Evolutionary conservation across 2,888 invertebrate species (phyloP), one percentile per base, ranked within the genome.

Genomic region (Drosophila percnosoma): DNA sequence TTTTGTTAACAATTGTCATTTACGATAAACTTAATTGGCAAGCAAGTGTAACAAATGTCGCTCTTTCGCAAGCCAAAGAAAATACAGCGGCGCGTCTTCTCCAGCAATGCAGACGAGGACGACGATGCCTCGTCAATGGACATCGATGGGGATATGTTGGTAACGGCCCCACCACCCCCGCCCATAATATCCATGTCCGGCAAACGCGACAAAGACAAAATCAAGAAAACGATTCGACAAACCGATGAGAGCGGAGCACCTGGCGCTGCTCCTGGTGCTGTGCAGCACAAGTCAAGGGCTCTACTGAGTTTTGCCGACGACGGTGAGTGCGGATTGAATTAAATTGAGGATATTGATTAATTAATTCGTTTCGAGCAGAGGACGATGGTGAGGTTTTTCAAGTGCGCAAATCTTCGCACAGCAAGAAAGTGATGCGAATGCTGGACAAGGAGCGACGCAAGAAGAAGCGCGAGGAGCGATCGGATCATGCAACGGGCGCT

Each of bases 391-490:
- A 98, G 94, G 96, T 97, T 60, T 99, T 99, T 93, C 97, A 98
- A 95, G 97, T 99, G 59, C 98, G 98, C 93, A 99, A 99, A 93
- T 98, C 99, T 11, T 97, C 97, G 11, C 97, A 98, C 91, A 98
- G 98, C 93, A 97, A 98, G 93, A 96, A 96, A 92, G 95, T 98
- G 64, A 96, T 97, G 94, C 96, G 96, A 91, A 96, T 97, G 92
- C 94, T 97, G 90, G 97, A 97, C 91, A 96, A 96, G 92, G 97
- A 97, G 91, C 95, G 95, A 66, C 91, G 93, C 11, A 92, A 92
- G 67, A 92, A 92, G 83, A 91, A 92, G 80, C 86, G 90, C 34
- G 87, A 91, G 75, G 92, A 91, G 59, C 90, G 89, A 27, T 85
- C 87, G 53, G 90, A 87, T 33, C 72, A 57, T 33, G 40, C 69